These are phyloP conservation scores for Chinchilla lanigera DNA, from an alignment of 2,113 vertebrate genomes.

Conservation along the genomic window DNA sequence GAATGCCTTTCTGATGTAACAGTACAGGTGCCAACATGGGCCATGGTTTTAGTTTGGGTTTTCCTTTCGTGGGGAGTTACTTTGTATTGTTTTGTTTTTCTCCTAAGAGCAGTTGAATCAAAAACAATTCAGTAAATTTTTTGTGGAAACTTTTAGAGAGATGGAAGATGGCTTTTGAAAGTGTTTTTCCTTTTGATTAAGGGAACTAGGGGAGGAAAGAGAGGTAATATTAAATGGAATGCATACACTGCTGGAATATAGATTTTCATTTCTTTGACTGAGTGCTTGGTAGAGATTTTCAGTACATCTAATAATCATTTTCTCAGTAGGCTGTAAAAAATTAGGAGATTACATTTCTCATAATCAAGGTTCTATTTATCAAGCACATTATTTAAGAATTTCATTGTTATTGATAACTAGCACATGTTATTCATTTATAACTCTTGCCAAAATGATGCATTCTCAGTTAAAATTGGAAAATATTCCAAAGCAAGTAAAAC, in stretches of 20 bases:
- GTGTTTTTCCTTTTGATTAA: slow-evolving; percentile 70
- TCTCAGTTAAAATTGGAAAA: slow-evolving; percentile 75
- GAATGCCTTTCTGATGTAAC: slow-evolving; percentile 76
- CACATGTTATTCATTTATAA: slow-evolving; percentile 78
- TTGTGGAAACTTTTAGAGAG: slow-evolving; percentile 18
- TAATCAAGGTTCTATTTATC: slow-evolving; percentile 76
- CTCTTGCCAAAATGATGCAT: slow-evolving; percentile 68
- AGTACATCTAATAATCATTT: slow-evolving; percentile 75
- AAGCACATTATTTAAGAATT: slow-evolving; percentile 75
- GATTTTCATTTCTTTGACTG: slow-evolving; percentile 60
- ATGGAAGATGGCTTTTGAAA: slow-evolving; percentile 54
- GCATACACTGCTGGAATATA: slow-evolving; percentile 27
- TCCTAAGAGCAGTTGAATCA: slow-evolving; percentile 60
- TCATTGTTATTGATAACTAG: slow-evolving; percentile 83
- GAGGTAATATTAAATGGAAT: slow-evolving; percentile 63
- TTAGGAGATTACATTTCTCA: slow-evolving; percentile 70
- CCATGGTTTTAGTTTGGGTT: not conserved
- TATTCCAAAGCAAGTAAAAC: slow-evolving; percentile 77
- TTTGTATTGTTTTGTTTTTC: too few species aligned
- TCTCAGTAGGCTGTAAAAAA: slow-evolving; percentile 73
- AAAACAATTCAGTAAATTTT: slow-evolving; percentile 64
- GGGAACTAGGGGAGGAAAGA: not conserved
- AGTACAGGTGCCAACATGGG: slow-evolving; percentile 19
- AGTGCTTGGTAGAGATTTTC: slow-evolving; percentile 57
- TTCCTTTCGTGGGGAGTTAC: not conserved